phyloP scores from a whole-genome alignment of 2,113 vertebrate species.

The Peromyscus maniculatus region DNA sequence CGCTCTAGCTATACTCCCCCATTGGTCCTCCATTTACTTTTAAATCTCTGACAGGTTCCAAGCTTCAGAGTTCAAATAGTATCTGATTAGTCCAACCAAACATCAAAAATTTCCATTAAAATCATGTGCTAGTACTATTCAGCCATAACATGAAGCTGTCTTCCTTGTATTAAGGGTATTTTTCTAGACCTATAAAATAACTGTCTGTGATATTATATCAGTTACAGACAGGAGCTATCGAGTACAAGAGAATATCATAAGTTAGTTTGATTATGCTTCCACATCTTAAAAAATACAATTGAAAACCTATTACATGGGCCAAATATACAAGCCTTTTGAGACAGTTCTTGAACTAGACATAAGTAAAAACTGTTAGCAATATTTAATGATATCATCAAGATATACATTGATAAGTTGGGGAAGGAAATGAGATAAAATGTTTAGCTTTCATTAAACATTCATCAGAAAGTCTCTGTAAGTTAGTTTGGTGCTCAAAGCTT shows the following conservation, averaged over 20 bases:
- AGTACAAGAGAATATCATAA: slow-evolving; percentile 22
- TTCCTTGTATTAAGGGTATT: background rate
- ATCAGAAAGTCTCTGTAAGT: background rate
- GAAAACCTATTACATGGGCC: slow-evolving; percentile 47
- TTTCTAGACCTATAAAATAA: slow-evolving; percentile 45
- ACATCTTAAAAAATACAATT: slow-evolving; percentile 60
- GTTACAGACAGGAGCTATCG: slow-evolving; percentile 32
- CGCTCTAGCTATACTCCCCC: too few relatives aligned
- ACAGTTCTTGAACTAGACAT: slow-evolving; percentile 38
- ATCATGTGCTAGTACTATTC: slow-evolving; percentile 39
- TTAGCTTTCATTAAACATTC: slow-evolving; percentile 26
- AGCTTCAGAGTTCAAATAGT: slow-evolving; percentile 52
- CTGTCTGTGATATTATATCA: slow-evolving; percentile 46
- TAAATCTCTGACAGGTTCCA: slow-evolving; percentile 41
- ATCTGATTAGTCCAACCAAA: slow-evolving; percentile 47
- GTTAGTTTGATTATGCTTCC: slow-evolving; percentile 47
- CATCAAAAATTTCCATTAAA: slow-evolving; percentile 61
- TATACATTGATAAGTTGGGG: background rate
- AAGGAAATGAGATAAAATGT: background rate
- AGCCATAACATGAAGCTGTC: slow-evolving; percentile 60
- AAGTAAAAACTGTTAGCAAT: slow-evolving; percentile 2
- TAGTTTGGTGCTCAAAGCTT: background rate
- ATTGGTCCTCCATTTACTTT: slow-evolving; percentile 64
- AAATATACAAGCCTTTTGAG: background rate
- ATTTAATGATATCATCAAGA: slow-evolving; percentile 52